Percentiles rank a stretch among this genome's conserved stretches.
Conservation (phyloP, 2,888 invertebrate genomes). For the Parapristionchus giblindavisi region DNA sequence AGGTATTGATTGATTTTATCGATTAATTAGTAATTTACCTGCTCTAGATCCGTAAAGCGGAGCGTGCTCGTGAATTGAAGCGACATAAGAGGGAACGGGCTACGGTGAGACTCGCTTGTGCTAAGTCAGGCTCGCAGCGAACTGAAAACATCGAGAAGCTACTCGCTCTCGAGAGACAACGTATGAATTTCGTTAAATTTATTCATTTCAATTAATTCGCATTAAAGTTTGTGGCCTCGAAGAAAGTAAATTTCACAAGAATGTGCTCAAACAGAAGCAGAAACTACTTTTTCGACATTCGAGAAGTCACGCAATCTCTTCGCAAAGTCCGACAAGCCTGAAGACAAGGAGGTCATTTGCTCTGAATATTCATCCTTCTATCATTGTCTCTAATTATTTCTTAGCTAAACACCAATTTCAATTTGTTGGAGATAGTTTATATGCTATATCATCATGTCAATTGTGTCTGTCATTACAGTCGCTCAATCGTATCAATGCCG, state of each 20-base stretch:
- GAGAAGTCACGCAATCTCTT: conserved; percentile 3
- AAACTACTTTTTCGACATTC: conserved; percentile 37
- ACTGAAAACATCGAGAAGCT: conserved; percentile 50
- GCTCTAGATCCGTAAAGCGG: conserved; percentile 50
- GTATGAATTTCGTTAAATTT: conserved; percentile 35
- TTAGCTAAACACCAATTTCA: background rate
- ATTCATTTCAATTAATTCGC: too few species aligned
- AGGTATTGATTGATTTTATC: background rate
- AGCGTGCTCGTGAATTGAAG: conserved; percentile 52
- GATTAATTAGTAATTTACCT: background rate
- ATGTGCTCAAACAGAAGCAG: conserved; percentile 55
- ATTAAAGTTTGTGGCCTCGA: conserved; percentile 55
- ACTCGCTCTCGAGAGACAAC: conserved; percentile 50
- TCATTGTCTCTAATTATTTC: background rate
- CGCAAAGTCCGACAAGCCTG: conserved; percentile 11
- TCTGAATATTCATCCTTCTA: background rate
- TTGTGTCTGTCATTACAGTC: conserved; percentile 10
- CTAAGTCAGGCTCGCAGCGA: conserved; percentile 15
- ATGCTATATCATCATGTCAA: background rate
- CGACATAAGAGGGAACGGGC: conserved; percentile 51
- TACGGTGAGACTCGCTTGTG: conserved; percentile 14
- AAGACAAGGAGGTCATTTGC: conserved; percentile 24
- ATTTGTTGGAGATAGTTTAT: background rate
- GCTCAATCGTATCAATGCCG: conserved; percentile 16
- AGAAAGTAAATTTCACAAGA: conserved; percentile 50